Base-by-base conservation (phyloP, 1,140 invertebrate species). In the Orius laevigatus region DNA sequence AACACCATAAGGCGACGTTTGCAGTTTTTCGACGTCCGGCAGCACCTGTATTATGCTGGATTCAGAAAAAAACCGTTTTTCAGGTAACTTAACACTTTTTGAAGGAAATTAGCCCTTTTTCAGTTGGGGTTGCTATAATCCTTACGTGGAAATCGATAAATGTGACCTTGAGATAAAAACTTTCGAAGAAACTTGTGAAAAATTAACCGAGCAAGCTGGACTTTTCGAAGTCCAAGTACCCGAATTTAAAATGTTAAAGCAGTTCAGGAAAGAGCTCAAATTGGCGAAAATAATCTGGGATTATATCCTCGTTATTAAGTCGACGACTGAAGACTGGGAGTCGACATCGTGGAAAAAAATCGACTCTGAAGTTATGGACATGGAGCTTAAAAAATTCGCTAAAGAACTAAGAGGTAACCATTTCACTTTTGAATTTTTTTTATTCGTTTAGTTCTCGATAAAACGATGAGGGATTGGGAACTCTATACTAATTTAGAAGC, bases 311-410 rank as follows among this genome's bases (percentile, higher is more conserved):
- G 75, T 92, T 10, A 80, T 94, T 3, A 70, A 72, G 57, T 80
- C 78, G 1, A 84, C 75, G 50, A 78, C 95, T 45, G 74, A 86
- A 46, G 81, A 88, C 61, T 95, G 91, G 90, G 90, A 93, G 61
- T 84, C 75, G 19, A 94, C 89, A 0, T 74, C 77, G 0, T 95
- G 91, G 91, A 83, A 83, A 59, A 83, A 86, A 58, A 86, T 95
- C 46, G 87, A 95, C 58, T 84, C 91, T 0, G 92, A 97, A 59
- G 75, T 75, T 39, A 91, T 95, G 83, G 91, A 95, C 61, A 79
- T 88, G 59, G 88, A 94, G 59, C 89, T 88, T 62, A 95, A 94
- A 62, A 82, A 84, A 55, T 84, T 93, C 60, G 78, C 80, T 1
- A 88, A 88, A 57, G 85, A 91, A 59, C 60, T 90, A 16, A 72